Percentiles rank a stretch among this genome's conserved stretches.
Evolutionary conservation across 2,113 vertebrate species (phyloP).

Genomic region (Xenus cinereus): DNA sequence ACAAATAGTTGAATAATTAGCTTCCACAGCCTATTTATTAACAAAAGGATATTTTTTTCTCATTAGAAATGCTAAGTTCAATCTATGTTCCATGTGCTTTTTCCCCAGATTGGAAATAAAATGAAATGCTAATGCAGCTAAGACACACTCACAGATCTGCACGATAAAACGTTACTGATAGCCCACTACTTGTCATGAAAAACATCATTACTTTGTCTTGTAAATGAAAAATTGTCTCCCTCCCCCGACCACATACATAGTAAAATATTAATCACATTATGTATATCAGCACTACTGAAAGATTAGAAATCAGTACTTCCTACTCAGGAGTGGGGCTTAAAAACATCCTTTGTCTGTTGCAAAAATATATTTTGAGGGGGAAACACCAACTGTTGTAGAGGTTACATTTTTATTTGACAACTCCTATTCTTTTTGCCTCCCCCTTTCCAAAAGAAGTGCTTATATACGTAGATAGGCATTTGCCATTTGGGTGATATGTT

Average conservation of each 20-base stretch:
- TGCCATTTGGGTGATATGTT: background rate
- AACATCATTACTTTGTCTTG: background rate
- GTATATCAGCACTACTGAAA: background rate
- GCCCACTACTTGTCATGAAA: background rate
- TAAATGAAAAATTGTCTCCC: background rate
- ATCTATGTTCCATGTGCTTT: background rate
- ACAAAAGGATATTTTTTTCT: background rate
- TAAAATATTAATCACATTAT: constrained; percentile 25
- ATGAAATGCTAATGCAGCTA: background rate
- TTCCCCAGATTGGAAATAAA: background rate
- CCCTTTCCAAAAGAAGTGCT: background rate
- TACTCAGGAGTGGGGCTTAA: background rate
- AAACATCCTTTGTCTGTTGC: constrained; percentile 34
- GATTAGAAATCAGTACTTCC: constrained; percentile 1
- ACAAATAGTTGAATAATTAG: background rate
- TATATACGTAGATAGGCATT: background rate
- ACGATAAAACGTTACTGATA: background rate
- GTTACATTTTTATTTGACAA: constrained; percentile 8
- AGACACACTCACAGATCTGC: background rate
- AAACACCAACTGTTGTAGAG: background rate
- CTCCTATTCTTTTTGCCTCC: background rate
- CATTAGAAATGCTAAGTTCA: background rate
- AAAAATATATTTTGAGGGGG: constrained; percentile 32
- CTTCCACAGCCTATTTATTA: background rate
- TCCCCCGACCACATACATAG: background rate